Base-by-base conservation (phyloP, 2,113 vertebrate species). In the Pelecanus crispus region DNA sequence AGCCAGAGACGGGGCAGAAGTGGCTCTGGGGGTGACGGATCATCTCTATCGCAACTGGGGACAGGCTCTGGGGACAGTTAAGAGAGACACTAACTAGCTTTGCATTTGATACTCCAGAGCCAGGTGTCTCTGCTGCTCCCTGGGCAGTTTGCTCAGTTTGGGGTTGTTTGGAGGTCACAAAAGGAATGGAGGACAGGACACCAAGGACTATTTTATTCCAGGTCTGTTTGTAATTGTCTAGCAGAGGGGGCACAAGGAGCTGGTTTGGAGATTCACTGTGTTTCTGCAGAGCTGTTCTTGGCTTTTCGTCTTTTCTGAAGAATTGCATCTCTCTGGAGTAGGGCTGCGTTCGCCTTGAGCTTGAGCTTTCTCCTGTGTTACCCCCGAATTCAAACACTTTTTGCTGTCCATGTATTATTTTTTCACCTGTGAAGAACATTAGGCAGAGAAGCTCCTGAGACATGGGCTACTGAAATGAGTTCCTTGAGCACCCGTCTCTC, bases 391-490 rank as follows among this genome's bases (percentile, higher is more conserved):
- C 86, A 82, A 80, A 50, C 24, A 19, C 11, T 65, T 62, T 62
- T 34, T 78, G 34, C 40, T 50, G 25, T 72, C 34, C 4, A 0
- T 59, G 21, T 42, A 7, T 81, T 72, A 8, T 17, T 59, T 71
- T 59, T 83, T 89, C 49, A 66, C 32, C 61, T 52, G 24, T 29
- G 24, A 68, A 77, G 20, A 94, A 68, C 22, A 47, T 77, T 15
- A 91, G 42, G 55, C 11, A 0, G 3, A 61, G 67, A 86, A 86
- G 29, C 63, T 89, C 36, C n/a, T 50, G 53, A 77, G 81, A 80
- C 53, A 72, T 0, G 0, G 47, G 32, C 62, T 34, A 75, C 19
- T 38, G 47, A 59, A 88, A 68, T 0, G 0, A 58, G 26, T 61
- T 81, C 63, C 26, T 68, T 17, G 34, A 38, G 40, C 6, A 3